Evolutionary conservation across 1,140 invertebrate species (phyloP).

Genomic region (Drosophila littoralis): DNA sequence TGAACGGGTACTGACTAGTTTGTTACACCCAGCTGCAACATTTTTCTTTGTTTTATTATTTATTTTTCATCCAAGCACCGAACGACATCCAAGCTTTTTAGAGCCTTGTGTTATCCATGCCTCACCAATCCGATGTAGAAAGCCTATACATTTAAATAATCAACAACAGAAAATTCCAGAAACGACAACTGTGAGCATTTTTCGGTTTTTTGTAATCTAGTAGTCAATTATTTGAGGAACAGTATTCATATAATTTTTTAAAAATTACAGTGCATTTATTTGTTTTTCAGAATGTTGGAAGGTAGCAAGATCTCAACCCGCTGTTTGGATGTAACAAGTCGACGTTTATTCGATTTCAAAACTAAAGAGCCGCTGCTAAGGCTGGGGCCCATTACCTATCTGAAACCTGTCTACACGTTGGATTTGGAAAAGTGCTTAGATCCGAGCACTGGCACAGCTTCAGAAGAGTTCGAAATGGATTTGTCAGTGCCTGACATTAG

Average conservation of each 20-base stretch:
- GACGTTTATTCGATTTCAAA: constrained; percentile 8
- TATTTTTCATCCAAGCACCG: too few species aligned
- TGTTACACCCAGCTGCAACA: too few species aligned
- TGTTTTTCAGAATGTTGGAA: constrained; percentile 41
- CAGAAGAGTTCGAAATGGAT: constrained; percentile 8
- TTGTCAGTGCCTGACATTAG: constrained; percentile 4
- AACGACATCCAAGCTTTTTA: too few species aligned
- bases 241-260: constrained; percentile 5
- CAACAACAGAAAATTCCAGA: too few species aligned
- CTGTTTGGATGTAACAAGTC: background rate
- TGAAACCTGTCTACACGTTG: background rate
- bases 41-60: too few species aligned
- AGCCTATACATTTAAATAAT: too few species aligned
- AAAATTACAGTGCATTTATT: constrained; percentile 31
- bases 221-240: constrained; percentile 1
- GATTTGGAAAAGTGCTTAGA: background rate
- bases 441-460: too few species aligned
- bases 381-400: background rate
- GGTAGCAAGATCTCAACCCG: background rate
- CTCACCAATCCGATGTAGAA: too few species aligned
- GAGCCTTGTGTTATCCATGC: too few species aligned
- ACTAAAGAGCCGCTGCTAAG: background rate
- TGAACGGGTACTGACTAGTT: too few species aligned
- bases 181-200: too few species aligned
- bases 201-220: background rate